These are phyloP conservation scores for Melitaea cinxia DNA, from an alignment of 1,140 invertebrate species.

Conservation along the genomic window DNA sequence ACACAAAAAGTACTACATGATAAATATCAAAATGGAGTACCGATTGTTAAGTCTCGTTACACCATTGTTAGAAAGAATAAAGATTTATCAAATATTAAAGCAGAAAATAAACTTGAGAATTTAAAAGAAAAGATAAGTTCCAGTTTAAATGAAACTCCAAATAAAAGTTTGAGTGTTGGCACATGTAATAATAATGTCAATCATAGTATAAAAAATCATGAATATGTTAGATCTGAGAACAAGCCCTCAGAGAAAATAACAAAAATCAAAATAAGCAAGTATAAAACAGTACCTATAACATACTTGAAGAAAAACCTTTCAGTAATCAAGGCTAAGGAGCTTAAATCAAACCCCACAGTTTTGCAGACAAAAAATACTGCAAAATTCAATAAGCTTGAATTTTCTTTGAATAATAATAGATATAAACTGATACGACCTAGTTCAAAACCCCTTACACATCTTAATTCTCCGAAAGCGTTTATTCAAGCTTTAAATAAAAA, in stretches of 20 bases:
- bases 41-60: slow-evolving; percentile 42
- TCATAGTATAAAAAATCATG: background rate
- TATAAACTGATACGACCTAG: slow-evolving; percentile 17
- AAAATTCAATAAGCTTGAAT: background rate
- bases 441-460: background rate
- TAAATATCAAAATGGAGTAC: slow-evolving; percentile 5
- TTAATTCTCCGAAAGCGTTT: background rate
- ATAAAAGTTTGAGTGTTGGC: background rate
- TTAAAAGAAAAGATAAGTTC: background rate
- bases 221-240: background rate
- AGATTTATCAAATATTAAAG: background rate
- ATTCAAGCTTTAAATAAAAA: background rate
- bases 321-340: background rate
- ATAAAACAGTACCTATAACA: slow-evolving; percentile 56
- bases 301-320: slow-evolving; percentile 41
- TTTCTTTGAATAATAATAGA: slow-evolving; percentile 6
- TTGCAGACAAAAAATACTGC: background rate
- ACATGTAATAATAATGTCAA: slow-evolving; percentile 5
- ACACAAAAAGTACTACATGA: background rate
- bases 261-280: slow-evolving; percentile 65
- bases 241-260: slow-evolving; percentile 24
- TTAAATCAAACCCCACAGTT: background rate
- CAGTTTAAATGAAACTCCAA: background rate
- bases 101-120: background rate
- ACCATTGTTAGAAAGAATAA: slow-evolving; percentile 33